Evolutionary conservation across 2,888 invertebrate genomes (phyloP).

Genomic region (Amiota minor): DNA sequence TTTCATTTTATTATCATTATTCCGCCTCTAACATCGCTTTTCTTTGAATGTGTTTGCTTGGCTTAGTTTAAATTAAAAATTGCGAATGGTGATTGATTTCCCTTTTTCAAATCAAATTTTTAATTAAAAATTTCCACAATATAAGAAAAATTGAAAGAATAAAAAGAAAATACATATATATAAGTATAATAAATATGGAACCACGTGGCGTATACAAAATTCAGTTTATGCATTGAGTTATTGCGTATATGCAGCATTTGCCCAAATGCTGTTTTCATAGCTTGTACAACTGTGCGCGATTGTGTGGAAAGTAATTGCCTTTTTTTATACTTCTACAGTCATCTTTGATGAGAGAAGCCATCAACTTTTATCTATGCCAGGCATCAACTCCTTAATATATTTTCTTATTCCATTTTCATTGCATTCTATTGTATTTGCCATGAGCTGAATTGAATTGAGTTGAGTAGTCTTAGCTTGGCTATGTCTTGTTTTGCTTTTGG

Average conservation of each 20-base stretch:
- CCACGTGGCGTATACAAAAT: constrained; percentile 17
- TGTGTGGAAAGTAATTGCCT: no score
- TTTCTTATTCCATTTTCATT: neutral
- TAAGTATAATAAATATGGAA: no score
- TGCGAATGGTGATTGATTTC: no score
- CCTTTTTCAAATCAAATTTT: neutral
- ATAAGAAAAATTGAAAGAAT: neutral
- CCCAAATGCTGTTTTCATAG: neutral
- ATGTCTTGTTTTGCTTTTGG: neutral
- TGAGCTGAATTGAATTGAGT: no score
- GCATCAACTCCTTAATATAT: neutral
- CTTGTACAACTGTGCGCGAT: no score
- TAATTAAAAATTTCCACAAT: constrained; percentile 17
- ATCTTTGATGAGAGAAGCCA: neutral
- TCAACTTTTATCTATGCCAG: neutral
- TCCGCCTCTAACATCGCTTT: no score
- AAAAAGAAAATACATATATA: constrained; percentile 13
- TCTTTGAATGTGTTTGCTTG: neutral
- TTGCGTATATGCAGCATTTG: neutral
- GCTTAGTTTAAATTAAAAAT: no score
- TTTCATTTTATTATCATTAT: no score
- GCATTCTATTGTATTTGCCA: no score
- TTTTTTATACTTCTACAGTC: neutral
- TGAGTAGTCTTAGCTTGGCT: no score
- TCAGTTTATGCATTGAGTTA: constrained; percentile 3